These are phyloP conservation scores for Gymnothorax reevesii DNA, from an alignment of 2,797 vertebrate genomes.

Conservation along the genomic window DNA sequence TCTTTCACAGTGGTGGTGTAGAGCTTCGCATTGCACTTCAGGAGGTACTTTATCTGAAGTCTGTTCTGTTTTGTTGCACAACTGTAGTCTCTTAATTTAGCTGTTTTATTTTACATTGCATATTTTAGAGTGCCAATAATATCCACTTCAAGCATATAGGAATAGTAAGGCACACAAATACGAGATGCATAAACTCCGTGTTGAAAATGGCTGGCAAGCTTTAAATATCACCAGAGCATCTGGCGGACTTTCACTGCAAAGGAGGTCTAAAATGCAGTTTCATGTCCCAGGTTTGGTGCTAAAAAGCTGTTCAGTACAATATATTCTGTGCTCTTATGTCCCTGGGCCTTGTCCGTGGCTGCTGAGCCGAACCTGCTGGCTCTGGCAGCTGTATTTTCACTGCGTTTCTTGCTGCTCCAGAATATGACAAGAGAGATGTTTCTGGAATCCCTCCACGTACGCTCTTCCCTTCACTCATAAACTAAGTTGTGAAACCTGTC, in stretches of 20 bases:
- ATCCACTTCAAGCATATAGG: neutral
- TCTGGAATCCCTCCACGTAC: neutral
- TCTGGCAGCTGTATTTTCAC: neutral
- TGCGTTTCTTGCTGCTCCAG: neutral
- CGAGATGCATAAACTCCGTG: neutral
- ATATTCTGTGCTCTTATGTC: neutral
- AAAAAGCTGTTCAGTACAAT: neutral
- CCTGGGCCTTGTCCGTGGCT: neutral
- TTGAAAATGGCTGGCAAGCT: neutral
- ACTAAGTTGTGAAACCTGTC: slow-evolving; percentile 8
- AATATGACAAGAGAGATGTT: neutral
- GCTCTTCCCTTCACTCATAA: neutral
- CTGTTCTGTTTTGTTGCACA: no score
- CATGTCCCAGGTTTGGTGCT: neutral
- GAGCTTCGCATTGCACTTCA: no score
- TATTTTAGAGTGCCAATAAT: neutral
- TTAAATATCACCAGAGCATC: neutral
- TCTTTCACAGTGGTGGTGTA: no score
- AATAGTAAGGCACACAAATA: neutral
- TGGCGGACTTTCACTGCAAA: neutral
- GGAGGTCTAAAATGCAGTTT: neutral
- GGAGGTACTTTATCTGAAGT: no score
- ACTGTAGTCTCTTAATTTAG: no score
- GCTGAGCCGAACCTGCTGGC: neutral
- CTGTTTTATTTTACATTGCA: neutral